Evolutionary conservation across 2,113 vertebrate genomes (phyloP), one percentile per base, ranked within the genome.

Genomic region (Burhinus bistriatus): DNA sequence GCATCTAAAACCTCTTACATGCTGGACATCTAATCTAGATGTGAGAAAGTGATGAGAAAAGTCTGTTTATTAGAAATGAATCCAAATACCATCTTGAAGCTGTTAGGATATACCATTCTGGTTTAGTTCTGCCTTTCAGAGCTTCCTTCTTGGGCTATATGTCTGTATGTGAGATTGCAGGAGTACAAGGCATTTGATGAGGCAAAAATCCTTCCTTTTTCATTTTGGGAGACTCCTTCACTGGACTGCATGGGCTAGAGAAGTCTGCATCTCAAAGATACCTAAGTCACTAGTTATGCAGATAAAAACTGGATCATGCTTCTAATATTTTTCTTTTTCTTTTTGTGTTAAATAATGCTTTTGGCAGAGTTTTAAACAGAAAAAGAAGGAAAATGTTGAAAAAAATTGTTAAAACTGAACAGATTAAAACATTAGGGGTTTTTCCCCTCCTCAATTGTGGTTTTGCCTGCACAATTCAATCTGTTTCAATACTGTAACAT

Each of bases 261-360:
- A 42, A 65, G 11, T 36, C 42, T 79, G 82, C 66, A 73, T 94
- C 87, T 94, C 92, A 96, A 59, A 9, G 38, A 77, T 93, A 80
- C 59, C 68, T 95, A 85, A 97, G 73, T 51, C 59, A 86, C 42
- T 94, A 87, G 87, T 94, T 95, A 80, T 71, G 65, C 23, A 38
- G 55, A 83, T 9, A 52, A 94, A 93, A 96, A 94, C 58, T 89
- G 84, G 44, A 90, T 93, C 51, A 70, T 15, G 6, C 16, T 95
- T 94, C 52, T 91, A 71, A 89, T 85, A 78, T 23, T 80, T 73
- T 47, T 90, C 92, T 61, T 89, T 90, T 54, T 55, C 21, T 78
- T 18, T 92, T 93, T 93, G 64, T 83, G 73, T 83, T 87, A 94
- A 90, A 78, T 82, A 83, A 87, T 85, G 69, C 21, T 89, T 55